phyloP scores from a whole-genome alignment of 2,888 invertebrate species.

The Brenthis hecate region DNA sequence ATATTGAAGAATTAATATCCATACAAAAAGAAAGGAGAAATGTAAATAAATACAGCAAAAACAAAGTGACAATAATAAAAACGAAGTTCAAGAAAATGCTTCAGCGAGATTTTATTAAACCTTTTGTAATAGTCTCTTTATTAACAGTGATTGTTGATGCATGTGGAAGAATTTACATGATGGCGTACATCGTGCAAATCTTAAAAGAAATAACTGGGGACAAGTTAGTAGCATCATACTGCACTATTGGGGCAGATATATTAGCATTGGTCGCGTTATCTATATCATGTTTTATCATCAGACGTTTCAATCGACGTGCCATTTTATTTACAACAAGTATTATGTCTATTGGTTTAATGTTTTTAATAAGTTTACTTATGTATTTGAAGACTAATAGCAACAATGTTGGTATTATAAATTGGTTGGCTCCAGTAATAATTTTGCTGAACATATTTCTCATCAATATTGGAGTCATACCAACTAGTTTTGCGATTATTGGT shows the following conservation, averaged over 20 bases:
- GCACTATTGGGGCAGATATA: conserved; percentile 49
- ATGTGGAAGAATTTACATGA: conserved; percentile 50
- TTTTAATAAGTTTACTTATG: conserved; percentile 43
- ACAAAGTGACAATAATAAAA: conserved; percentile 9
- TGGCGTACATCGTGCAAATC: conserved; percentile 51
- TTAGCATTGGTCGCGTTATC: conserved; percentile 45
- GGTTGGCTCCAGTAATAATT: conserved; percentile 46
- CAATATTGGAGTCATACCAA: conserved; percentile 30
- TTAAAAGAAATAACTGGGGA: conserved; percentile 47
- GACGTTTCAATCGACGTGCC: conserved; percentile 47
- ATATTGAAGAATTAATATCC: conserved; percentile 45
- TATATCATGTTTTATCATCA: conserved; percentile 47
- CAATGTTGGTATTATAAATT: conserved; percentile 34
- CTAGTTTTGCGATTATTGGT: conserved; percentile 32
- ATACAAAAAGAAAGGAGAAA: conserved; percentile 40
- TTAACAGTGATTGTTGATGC: conserved; percentile 50
- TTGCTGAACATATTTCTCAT: conserved; percentile 23
- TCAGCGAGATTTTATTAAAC: conserved; percentile 49
- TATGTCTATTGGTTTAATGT: conserved; percentile 46
- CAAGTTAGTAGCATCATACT: conserved; percentile 48
- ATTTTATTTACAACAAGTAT: conserved; percentile 48
- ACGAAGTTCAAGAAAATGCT: conserved; percentile 38
- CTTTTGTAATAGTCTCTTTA: conserved; percentile 45
- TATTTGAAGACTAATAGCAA: conserved; percentile 42
- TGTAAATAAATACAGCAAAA: conserved; percentile 27